phyloP scores from a whole-genome alignment of 1,140 invertebrate species.

The Lysiphlebus fabarum region DNA sequence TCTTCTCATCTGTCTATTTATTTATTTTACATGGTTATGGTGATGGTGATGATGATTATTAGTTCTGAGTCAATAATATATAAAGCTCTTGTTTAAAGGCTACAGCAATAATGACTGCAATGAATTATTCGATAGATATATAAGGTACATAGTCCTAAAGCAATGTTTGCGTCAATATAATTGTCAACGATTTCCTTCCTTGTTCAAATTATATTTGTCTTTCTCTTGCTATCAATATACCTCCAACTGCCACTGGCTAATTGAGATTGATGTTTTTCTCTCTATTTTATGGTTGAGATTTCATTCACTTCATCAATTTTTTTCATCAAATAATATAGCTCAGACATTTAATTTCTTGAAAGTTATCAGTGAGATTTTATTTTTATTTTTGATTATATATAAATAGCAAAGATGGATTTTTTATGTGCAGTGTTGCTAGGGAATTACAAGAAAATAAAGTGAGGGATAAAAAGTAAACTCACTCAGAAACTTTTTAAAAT shows the following conservation, averaged over 20 bases:
- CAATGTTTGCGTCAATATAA: constrained; percentile 35
- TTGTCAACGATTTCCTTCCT: constrained; percentile 30
- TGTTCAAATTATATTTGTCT: constrained; percentile 23
- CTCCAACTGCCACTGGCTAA: constrained; percentile 28
- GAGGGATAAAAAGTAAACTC: constrained; percentile 6
- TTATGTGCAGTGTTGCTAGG: not conserved
- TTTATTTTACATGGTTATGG: constrained; percentile 45
- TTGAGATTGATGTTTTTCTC: constrained; percentile 44
- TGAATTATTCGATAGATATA: constrained; percentile 38
- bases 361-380: too few species aligned
- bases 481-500: not conserved
- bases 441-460: not conserved
- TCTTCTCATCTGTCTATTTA: not conserved
- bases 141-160: constrained; percentile 34
- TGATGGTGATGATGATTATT: constrained; percentile 48
- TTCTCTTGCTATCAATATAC: constrained; percentile 10
- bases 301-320: constrained; percentile 30
- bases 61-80: constrained; percentile 54
- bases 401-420: too few species aligned
- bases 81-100: constrained; percentile 43
- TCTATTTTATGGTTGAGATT: constrained; percentile 30
- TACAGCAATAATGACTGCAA: constrained; percentile 40
- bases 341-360: too few species aligned
- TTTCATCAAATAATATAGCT: not conserved
- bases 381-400: too few species aligned